These are phyloP conservation scores for Tenthredo notha DNA, from an alignment of 2,888 invertebrate genomes.

Conservation along the genomic window DNA sequence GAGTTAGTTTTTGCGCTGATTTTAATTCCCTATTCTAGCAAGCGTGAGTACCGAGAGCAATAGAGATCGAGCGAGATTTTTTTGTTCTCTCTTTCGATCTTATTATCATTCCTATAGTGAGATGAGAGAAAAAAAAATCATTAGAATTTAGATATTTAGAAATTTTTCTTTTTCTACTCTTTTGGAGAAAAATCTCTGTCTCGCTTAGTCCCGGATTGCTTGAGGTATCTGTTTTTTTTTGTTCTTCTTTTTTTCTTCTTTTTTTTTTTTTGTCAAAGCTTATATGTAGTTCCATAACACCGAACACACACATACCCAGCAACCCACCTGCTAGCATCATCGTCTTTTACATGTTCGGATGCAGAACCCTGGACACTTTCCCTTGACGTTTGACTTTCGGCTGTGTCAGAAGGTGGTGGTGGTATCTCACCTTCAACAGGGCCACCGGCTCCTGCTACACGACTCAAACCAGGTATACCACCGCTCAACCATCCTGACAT, in stretches of 20 bases:
- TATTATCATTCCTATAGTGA: neutral
- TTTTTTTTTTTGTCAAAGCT: neutral
- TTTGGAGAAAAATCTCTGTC: neutral
- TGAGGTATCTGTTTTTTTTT: no score
- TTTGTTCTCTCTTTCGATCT: neutral
- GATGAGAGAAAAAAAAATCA: no score
- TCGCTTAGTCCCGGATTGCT: constrained; percentile 9
- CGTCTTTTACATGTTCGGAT: constrained; percentile 82
- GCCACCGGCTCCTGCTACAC: constrained; percentile 75
- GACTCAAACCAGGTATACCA: constrained; percentile 87
- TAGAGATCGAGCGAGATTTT: neutral
- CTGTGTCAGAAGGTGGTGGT: constrained; percentile 78
- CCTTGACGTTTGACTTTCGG: constrained; percentile 67
- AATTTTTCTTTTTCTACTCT: neutral
- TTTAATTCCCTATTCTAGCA: constrained; percentile 38
- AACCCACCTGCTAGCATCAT: constrained; percentile 87
- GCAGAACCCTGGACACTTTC: constrained; percentile 76
- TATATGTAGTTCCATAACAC: constrained; percentile 50
- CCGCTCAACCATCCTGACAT: constrained; percentile 92
- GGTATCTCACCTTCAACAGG: constrained; percentile 78
- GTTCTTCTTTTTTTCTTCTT: no score
- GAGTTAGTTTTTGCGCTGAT: neutral
- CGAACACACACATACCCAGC: constrained; percentile 69
- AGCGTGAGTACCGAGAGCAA: neutral
- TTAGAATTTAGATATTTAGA: neutral